Conservation (phyloP, 2,888 invertebrate genomes). For the Epinotia bilunana region DNA sequence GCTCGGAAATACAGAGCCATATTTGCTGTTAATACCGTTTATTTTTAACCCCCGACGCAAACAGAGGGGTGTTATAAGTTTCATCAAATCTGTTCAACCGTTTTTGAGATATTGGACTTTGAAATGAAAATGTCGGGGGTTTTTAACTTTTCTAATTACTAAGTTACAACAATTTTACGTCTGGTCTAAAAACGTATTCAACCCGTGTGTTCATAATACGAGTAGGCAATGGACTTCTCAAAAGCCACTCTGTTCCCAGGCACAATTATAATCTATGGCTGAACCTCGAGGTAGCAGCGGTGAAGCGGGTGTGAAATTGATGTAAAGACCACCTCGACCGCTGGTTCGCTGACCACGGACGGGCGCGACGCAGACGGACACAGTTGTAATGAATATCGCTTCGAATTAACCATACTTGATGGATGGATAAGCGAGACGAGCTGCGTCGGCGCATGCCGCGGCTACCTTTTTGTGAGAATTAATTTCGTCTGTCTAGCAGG, state of each 20-base stretch:
- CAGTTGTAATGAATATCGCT: constrained; percentile 34
- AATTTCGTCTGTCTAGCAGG: constrained; percentile 18
- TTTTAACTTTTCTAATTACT: too few relatives aligned
- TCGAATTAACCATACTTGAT: constrained; percentile 34
- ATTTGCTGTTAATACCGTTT: too few relatives aligned
- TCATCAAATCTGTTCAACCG: too few relatives aligned
- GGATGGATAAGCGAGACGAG: constrained; percentile 41
- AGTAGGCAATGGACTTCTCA: background rate
- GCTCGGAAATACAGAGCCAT: too few relatives aligned
- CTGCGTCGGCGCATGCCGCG: constrained; percentile 12
- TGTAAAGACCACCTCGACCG: constrained; percentile 48
- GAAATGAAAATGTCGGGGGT: too few relatives aligned
- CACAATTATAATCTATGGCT: constrained; percentile 29
- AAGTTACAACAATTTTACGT: too few relatives aligned
- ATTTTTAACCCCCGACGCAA: too few relatives aligned
- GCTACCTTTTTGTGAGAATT: constrained; percentile 40
- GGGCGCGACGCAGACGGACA: constrained; percentile 21
- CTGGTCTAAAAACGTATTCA: too few relatives aligned
- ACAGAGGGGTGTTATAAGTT: too few relatives aligned
- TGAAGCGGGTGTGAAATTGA: constrained; percentile 50
- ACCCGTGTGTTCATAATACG: too few relatives aligned
- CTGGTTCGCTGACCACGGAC: constrained; percentile 39
- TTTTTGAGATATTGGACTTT: too few relatives aligned
- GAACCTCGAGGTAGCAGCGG: constrained; percentile 40
- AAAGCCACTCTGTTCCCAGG: constrained; percentile 9